These are phyloP conservation scores for Clanis bilineata DNA, from an alignment of 2,888 invertebrate genomes.

Conservation along the genomic window DNA sequence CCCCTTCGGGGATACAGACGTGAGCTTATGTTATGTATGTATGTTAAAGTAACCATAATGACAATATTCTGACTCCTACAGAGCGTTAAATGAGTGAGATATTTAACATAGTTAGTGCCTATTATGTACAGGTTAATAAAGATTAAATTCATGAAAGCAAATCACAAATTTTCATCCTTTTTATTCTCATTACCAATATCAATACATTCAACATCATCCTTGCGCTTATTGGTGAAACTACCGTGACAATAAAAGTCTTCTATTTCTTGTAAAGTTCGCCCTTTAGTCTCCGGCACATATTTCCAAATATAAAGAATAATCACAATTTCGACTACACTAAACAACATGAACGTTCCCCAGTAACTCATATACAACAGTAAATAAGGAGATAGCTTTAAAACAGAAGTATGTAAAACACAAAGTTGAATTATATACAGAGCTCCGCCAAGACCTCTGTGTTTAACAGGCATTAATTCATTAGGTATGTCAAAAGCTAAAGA, in stretches of 20 bases:
- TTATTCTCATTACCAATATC: neutral
- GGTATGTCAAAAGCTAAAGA: constrained; percentile 21
- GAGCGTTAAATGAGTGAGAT: too few relatives aligned
- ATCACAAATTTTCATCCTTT: too few relatives aligned
- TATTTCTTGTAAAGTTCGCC: constrained; percentile 26
- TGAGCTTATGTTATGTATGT: too few relatives aligned
- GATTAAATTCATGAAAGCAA: too few relatives aligned
- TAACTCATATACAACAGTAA: constrained; percentile 23
- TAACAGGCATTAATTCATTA: constrained; percentile 29
- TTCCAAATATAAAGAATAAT: constrained; percentile 25
- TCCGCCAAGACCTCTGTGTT: constrained; percentile 29
- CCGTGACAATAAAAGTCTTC: constrained; percentile 25
- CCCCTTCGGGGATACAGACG: too few relatives aligned
- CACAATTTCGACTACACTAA: constrained; percentile 18
- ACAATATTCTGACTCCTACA: too few relatives aligned
- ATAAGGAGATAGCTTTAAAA: constrained; percentile 28
- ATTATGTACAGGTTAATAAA: too few relatives aligned
- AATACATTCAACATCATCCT: neutral
- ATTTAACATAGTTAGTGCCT: too few relatives aligned
- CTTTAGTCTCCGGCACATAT: constrained; percentile 29
- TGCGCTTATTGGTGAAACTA: neutral
- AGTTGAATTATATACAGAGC: constrained; percentile 23
- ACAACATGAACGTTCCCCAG: constrained; percentile 27
- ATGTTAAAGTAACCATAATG: too few relatives aligned
- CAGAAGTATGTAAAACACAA: constrained; percentile 24